A percentile compares a stretch with the other conserved stretches of the same genome.
phyloP scores from a whole-genome alignment of 2,888 invertebrate species.

The Megamerina dolium region DNA sequence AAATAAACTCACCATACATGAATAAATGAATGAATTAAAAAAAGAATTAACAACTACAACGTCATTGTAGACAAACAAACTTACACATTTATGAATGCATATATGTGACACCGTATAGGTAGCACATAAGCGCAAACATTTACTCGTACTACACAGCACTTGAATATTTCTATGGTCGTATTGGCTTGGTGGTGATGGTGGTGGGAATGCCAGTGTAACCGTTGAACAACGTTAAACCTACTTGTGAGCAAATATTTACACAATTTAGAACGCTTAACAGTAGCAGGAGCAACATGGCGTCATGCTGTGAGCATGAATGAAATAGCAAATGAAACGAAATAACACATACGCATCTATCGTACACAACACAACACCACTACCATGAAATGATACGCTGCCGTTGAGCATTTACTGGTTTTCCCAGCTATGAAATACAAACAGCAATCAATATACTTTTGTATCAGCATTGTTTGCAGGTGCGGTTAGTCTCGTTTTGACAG shows the following conservation, averaged over 20 bases:
- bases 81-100: not conserved
- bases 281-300: conserved; percentile 12
- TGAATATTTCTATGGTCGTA: too few species aligned
- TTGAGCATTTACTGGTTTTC: conserved; percentile 22
- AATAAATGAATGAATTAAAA: too few species aligned
- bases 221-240: too few species aligned
- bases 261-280: not conserved
- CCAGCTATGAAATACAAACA: conserved; percentile 9
- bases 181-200: too few species aligned
- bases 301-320: conserved; percentile 2
- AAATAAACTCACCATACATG: not conserved
- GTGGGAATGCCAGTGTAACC: too few species aligned
- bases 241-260: conserved; percentile 2
- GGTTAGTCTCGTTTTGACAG: conserved; percentile 46
- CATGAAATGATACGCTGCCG: too few species aligned
- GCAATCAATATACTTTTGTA: conserved; percentile 25
- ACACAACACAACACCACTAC: conserved; percentile 3
- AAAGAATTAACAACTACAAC: not conserved
- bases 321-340: conserved; percentile 20
- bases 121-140: too few species aligned
- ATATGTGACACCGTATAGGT: too few species aligned
- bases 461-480: conserved; percentile 39
- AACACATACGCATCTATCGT: conserved; percentile 1
- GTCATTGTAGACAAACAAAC: not conserved
- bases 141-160: too few species aligned